A percentile compares a stretch with the other conserved stretches of the same genome.
These are phyloP conservation scores for Melanogrammus aeglefinus DNA, from an alignment of 2,797 vertebrate species.

Conservation along the genomic window DNA sequence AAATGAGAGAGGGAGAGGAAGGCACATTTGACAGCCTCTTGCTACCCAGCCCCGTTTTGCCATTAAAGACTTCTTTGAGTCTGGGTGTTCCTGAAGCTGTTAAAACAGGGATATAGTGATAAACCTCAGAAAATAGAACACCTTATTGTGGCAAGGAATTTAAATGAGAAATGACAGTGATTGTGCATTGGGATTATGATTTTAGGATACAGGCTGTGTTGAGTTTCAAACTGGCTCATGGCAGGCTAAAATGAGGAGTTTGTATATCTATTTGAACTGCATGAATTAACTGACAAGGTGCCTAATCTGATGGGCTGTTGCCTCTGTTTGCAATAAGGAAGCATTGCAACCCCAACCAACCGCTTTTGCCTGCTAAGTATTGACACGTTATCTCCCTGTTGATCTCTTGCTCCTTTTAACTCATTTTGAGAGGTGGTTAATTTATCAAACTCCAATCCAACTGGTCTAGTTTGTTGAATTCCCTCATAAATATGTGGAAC, in stretches of 20 bases:
- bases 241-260: neutral
- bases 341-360: neutral
- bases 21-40: neutral
- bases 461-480: neutral
- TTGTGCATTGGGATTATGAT: neutral
- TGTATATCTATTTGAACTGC: neutral
- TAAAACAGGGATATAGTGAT: neutral
- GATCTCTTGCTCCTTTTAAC: neutral
- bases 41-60: neutral
- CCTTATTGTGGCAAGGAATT: neutral
- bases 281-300: neutral
- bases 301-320: neutral
- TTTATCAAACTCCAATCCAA: neutral
- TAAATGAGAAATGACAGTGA: neutral
- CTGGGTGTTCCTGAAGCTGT: neutral
- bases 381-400: neutral
- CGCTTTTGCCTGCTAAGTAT: neutral
- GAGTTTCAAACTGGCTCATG: neutral
- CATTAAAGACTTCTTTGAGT: neutral
- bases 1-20: neutral
- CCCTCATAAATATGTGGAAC: no score
- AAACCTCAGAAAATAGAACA: neutral
- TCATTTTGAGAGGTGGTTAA: neutral
- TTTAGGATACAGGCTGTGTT: no score
- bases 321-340: neutral